phyloP scores from a whole-genome alignment of 2,797 vertebrate species.

The Sitta carolinensis region DNA sequence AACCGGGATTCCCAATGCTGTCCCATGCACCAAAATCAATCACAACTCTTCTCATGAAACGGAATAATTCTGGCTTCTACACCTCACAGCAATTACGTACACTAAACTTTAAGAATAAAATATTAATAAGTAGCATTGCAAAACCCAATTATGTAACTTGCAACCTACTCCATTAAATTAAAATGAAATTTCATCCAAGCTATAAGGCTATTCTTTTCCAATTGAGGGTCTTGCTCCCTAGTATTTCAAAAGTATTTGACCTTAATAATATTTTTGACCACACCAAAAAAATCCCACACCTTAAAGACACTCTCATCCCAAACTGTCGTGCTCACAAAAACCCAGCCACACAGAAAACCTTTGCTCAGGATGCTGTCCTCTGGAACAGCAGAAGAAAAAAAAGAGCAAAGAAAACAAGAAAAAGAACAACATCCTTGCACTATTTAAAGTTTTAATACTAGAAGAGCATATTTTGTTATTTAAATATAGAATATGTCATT shows the following conservation, averaged over 20 bases:
- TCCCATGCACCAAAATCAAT: not conserved
- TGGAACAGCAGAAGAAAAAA: not conserved
- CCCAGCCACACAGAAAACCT: not conserved
- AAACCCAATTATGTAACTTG: not conserved
- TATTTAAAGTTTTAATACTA: not conserved
- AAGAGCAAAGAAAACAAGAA: not conserved
- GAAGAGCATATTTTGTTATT: not conserved
- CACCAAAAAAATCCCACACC: not conserved
- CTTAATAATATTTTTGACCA: not conserved
- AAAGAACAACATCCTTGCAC: not conserved
- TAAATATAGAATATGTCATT: no score
- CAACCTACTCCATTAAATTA: not conserved
- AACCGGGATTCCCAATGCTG: not conserved
- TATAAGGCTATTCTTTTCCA: conserved; percentile 31
- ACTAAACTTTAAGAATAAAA: not conserved
- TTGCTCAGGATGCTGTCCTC: not conserved
- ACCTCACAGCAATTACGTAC: not conserved
- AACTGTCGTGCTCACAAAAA: conserved; percentile 5
- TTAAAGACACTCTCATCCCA: not conserved
- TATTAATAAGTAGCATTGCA: not conserved
- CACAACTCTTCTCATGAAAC: not conserved
- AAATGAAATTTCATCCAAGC: not conserved
- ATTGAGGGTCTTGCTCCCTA: not conserved
- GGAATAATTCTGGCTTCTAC: not conserved
- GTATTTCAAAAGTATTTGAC: not conserved